phyloP scores from a whole-genome alignment of 1,140 invertebrate genomes.

The Conus betulinus region DNA sequence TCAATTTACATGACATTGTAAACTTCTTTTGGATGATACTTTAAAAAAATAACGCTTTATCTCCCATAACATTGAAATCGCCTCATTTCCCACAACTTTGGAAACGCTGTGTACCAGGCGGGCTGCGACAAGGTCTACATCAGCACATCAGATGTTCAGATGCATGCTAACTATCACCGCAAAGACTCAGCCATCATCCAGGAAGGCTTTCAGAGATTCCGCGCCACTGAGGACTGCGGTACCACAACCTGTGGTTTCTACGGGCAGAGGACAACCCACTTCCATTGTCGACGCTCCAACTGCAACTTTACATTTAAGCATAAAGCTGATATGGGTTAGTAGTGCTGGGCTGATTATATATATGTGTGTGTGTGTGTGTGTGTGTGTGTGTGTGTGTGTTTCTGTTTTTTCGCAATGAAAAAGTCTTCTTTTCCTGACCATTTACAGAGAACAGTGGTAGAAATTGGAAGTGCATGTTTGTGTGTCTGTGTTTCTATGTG shows the following conservation, averaged over 20 bases:
- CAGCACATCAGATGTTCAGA: conserved; percentile 98
- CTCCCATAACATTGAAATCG: too few relatives aligned
- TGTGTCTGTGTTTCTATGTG: too few relatives aligned
- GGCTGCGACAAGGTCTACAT: conserved; percentile 98
- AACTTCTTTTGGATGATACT: too few relatives aligned
- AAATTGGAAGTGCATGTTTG: too few relatives aligned
- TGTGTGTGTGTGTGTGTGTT: too few relatives aligned
- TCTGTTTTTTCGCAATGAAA: too few relatives aligned
- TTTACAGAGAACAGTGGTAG: too few relatives aligned
- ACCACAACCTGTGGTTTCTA: conserved; percentile 92
- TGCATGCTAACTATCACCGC: conserved; percentile 99
- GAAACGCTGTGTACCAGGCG: conserved; percentile 81
- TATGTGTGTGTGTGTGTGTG: too few relatives aligned
- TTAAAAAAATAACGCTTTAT: too few relatives aligned
- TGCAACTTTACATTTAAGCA: conserved; percentile 99
- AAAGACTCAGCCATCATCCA: conserved; percentile 98
- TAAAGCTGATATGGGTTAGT: conserved; percentile 98
- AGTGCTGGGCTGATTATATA: too few relatives aligned
- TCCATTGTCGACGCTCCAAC: conserved; percentile 92
- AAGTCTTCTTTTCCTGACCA: too few relatives aligned
- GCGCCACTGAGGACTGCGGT: conserved; percentile 93
- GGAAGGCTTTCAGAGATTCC: conserved; percentile 94
- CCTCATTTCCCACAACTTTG: conserved; percentile 1
- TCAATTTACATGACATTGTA: too few relatives aligned
- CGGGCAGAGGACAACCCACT: conserved; percentile 97